Evolutionary conservation across 1,140 invertebrate genomes (phyloP), one percentile per base, ranked within the genome.

Genomic region (Drosophila serrata): DNA sequence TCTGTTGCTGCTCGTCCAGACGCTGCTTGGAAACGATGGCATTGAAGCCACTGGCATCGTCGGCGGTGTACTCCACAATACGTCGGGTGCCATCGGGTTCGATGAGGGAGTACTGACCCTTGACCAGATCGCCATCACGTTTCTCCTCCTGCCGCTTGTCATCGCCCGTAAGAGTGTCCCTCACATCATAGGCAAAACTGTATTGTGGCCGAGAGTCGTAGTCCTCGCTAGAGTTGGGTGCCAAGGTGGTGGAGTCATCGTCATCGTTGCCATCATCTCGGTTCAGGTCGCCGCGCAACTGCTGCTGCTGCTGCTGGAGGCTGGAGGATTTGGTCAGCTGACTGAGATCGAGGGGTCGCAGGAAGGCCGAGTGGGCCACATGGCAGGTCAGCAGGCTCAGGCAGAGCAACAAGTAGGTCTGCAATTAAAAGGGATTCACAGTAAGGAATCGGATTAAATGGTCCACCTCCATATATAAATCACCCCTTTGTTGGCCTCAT

Each of bases 71-170:
- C 51, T 94, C 94, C 19, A 94, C 94, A 43, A 93, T 93, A 29
- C 94, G 82, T 8, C 93, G 85, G 6, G 93, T 94, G 63, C 95
- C 94, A 79, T 95, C 94, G 24, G 95, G 94, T 68, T 95, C 94
- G 24, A 94, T 77, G 5, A 94, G 91, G n/a, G 93, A 94, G 82
- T 94, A 94, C 69, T 94, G 93, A 5, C 94, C 94, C 51, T 93
- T 93, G 12, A 94, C 94, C 29, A 93, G 53, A 68, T 94, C 94
- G 2, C 94, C 94, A 48, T 94, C 93, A 0, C 94, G 93, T 33
- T 90, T 92, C 70, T 95, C 94, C 46, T 94, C 92, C 62, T 94
- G 94, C 49, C 88, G 93, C 82, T 95, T 95, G 24, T 92, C 91
- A 73, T 95, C 94, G 0, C 95, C 94, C 76, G 93, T 95, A 62